These are phyloP conservation scores for Clarias batrachus DNA, from an alignment of 2,113 vertebrate species.

Conservation along the genomic window DNA sequence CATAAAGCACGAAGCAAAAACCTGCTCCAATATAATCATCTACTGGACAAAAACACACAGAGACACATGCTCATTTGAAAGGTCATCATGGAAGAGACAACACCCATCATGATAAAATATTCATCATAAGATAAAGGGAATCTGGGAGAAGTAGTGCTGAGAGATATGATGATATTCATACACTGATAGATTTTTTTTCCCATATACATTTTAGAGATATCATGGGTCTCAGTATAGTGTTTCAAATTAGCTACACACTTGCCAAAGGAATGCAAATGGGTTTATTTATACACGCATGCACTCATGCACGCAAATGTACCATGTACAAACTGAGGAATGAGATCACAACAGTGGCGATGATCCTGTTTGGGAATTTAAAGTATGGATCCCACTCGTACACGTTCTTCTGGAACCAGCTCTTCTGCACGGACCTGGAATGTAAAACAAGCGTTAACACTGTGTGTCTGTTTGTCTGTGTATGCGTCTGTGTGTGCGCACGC, in stretches of 20 bases:
- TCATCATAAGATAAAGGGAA: neutral
- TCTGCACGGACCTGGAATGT: constrained; percentile 56
- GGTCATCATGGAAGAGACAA: neutral
- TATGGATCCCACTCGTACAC: constrained; percentile 84
- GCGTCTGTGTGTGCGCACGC: neutral
- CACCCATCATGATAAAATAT: neutral
- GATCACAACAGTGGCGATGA: constrained; percentile 78
- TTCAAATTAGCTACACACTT: neutral
- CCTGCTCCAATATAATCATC: neutral
- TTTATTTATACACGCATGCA: neutral
- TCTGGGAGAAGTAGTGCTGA: neutral
- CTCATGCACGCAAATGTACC: constrained; percentile 62
- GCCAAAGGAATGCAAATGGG: no score
- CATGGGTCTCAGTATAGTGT: neutral
- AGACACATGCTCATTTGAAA: neutral
- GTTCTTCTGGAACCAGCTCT: constrained; percentile 77
- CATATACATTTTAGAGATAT: no score
- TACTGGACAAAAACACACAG: constrained; percentile 25
- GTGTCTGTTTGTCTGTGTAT: neutral
- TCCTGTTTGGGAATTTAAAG: constrained; percentile 88
- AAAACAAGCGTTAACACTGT: constrained; percentile 10
- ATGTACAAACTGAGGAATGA: constrained; percentile 81
- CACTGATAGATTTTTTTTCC: no score
- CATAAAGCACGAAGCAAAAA: no score
- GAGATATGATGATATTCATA: neutral